Evolutionary conservation across 2,888 invertebrate genomes (phyloP), one percentile per base, ranked within the genome.

Genomic region (Endomychus coccineus): DNA sequence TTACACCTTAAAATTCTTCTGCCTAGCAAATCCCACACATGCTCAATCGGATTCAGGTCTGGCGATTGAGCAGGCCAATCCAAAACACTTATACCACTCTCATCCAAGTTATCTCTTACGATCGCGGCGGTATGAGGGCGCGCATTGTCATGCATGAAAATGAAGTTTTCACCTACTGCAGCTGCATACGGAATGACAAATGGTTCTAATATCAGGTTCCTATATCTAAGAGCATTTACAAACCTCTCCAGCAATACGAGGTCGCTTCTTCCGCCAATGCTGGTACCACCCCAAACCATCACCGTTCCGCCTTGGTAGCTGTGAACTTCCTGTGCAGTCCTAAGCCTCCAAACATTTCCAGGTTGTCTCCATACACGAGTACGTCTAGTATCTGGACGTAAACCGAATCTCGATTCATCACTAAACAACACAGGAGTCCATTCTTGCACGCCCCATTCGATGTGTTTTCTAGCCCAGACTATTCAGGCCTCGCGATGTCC

Each of bases 101-200:
- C n/a, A n/a, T n/a, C 31, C 11, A 40, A 16, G 16, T 32, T 42
- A 11, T 31, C 22, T 19, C 7, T 16, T 17, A 34, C 29, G 16
- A 12, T 11, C 11, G 19, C 13, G 13, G 39, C 29, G 16, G 13
- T 24, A 16, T 45, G 37, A 24, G 43, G 40, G 3, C n/a, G n/a
- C n/a, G n/a, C 45, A 38, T 44, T 45, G 29, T 45, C 43, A 9
- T 45, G 43, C 25, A 45, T 37, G 7, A 40, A 27, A 13, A 41
- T 19, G 21, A 44, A 45, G 22, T 44, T 6, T 14, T 9, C 27
- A 11, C 40, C 43, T 12, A 41, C 17, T 33, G 9, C 11, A 24
- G 15, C 27, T 13, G 40, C 36, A 36, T 27, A 32, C 19, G 36
- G 32, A 31, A 42, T 10, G 9, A 42, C 40, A 15, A 23, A 14